Base-by-base conservation (phyloP, 1,140 invertebrate genomes). In the Drusus annulatus region DNA sequence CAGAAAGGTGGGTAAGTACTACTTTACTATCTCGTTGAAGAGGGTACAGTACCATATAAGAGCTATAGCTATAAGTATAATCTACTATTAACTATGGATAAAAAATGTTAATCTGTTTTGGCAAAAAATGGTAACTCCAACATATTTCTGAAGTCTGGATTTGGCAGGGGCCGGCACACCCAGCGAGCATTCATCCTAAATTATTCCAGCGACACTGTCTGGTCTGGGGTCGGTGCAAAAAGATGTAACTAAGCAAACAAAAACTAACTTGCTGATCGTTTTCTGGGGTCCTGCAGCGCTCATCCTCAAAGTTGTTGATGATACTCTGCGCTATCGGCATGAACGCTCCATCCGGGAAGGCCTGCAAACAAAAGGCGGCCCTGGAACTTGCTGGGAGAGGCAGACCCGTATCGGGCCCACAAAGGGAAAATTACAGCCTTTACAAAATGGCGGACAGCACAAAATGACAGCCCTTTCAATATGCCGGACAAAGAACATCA, bases 341-440 rank as follows among this genome's bases (percentile, higher is more conserved):
- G 54, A 83, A 83, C 69, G 78, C 74, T 28, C 78, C 82, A 51
- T 83, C 82, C 62, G 82, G 82, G 50, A 83, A 83, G 63, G 82
- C 82, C 82, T 83, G 82, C 77, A 58, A 83, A 83, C 80, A 83
- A 80, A 83, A 76, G 80, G 73, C 79, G 81, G 69, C 68, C 60
- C 81, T 74, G 65, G 52, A 75, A 80, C 78, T 78, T 73, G 81
- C 76, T 73, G 78, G 65, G 74, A 54, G 54, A 54, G 75, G 86
- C 84, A 80, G 78, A 86, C 84, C 84, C 83, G 84, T 83, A 84
- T 31, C 80, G 52, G 65, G 80, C 82, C 68, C 77, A 83, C 83
- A 78, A 28, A 73, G 50, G 19, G 68, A 52, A 71, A 71, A 54
- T 79, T 21, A 52, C 68, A 68, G 21, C 52, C 63, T 17, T 54